Evolutionary conservation across 64 coral and sea anemone species (phyloP).

Genomic region (Actinia equina): DNA sequence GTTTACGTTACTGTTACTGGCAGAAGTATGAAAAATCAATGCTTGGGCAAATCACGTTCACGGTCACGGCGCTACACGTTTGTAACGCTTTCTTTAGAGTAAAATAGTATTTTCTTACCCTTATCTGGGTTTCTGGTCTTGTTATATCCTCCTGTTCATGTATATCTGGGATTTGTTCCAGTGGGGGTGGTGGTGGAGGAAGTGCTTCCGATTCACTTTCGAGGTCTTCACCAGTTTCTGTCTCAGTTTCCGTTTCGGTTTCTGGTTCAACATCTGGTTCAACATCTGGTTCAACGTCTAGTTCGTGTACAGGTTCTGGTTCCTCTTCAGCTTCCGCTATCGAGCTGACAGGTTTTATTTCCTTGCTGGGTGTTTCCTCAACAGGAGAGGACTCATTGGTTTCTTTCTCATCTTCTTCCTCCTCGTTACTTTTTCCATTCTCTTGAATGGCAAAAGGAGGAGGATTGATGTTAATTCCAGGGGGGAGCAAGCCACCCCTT

Average conservation of each 20-base stretch:
- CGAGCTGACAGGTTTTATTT: background rate
- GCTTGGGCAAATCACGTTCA: too few relatives aligned
- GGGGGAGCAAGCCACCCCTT: background rate
- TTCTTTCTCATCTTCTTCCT: constrained; percentile 50
- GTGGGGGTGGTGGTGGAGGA: constrained; percentile 52
- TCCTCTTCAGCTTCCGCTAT: constrained; percentile 15
- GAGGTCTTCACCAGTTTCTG: constrained; percentile 50
- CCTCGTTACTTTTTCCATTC: constrained; percentile 56
- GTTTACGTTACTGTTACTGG: too few relatives aligned
- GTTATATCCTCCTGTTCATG: background rate
- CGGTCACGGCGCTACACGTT: too few relatives aligned
- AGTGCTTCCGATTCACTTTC: constrained; percentile 69
- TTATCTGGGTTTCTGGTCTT: background rate
- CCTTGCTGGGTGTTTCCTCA: constrained; percentile 9
- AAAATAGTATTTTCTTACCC: background rate
- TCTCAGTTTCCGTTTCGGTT: constrained; percentile 60
- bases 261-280: constrained; percentile 34
- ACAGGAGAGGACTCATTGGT: constrained; percentile 32
- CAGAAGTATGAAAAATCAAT: too few relatives aligned
- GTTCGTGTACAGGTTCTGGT: constrained; percentile 23
- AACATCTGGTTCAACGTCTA: too few relatives aligned
- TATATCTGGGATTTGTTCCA: constrained; percentile 27
- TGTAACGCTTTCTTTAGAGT: too few relatives aligned
- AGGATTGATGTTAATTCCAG: constrained; percentile 21
- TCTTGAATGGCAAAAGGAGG: constrained; percentile 24